Percentiles rank a stretch among this genome's conserved stretches.
Conservation (phyloP, 2,888 invertebrate genomes). For the Drosophila macrospina region DNA sequence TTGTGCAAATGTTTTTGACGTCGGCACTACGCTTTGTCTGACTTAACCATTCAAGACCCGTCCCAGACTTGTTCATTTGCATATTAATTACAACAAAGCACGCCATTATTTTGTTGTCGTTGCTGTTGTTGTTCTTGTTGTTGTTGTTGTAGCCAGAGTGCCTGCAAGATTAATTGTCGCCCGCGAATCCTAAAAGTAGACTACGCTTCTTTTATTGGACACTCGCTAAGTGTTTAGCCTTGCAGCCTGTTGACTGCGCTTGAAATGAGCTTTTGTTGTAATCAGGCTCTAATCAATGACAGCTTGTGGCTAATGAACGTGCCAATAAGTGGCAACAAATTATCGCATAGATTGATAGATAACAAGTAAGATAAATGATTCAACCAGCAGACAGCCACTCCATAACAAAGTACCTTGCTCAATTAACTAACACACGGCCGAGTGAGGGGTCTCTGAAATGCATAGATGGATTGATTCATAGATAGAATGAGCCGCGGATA, state of each 20-base stretch:
- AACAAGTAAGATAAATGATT: slow-evolving; percentile 38
- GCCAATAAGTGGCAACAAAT: slow-evolving; percentile 56
- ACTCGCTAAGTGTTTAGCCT: slow-evolving; percentile 25
- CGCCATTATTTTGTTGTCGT: slow-evolving; percentile 21
- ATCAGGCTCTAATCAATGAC: slow-evolving; percentile 52
- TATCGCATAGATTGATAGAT: slow-evolving; percentile 49
- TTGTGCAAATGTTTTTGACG: slow-evolving; percentile 74
- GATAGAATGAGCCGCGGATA: background rate
- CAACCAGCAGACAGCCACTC: slow-evolving; percentile 1
- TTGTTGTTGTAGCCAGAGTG: slow-evolving; percentile 48
- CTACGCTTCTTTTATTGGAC: slow-evolving; percentile 32
- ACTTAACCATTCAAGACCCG: slow-evolving; percentile 24
- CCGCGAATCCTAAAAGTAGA: slow-evolving; percentile 56
- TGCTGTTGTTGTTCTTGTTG: slow-evolving; percentile 4
- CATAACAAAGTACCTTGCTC: slow-evolving; percentile 2
- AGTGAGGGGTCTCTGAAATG: background rate
- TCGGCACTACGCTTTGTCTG: slow-evolving; percentile 63
- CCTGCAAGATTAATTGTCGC: slow-evolving; percentile 65
- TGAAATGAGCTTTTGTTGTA: slow-evolving; percentile 38
- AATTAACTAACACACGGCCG: slow-evolving; percentile 12
- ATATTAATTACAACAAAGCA: slow-evolving; percentile 77
- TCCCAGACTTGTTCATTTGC: slow-evolving; percentile 61
- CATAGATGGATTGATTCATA: background rate
- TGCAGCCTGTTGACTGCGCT: slow-evolving; percentile 20
- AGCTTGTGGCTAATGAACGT: slow-evolving; percentile 60